Percentiles rank a stretch among this genome's conserved stretches.
These are phyloP conservation scores for Hephaestus fuliginosus DNA, from an alignment of 2,797 vertebrate genomes.

Conservation along the genomic window DNA sequence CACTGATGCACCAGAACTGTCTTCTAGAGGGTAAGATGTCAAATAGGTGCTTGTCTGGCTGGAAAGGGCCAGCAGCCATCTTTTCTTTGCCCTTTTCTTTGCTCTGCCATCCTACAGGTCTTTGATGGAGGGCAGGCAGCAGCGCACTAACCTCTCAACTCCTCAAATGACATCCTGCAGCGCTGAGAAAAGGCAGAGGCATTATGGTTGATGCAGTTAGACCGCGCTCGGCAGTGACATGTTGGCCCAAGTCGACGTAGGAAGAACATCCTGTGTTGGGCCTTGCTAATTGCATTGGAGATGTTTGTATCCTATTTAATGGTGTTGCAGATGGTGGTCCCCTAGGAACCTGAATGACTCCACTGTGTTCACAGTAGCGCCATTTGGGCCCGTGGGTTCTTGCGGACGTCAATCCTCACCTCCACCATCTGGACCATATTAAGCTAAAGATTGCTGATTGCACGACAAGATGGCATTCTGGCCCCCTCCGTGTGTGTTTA, in stretches of 20 bases:
- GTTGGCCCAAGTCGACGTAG: slow-evolving; percentile 46
- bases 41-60: slow-evolving; percentile 59
- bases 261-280: slow-evolving; percentile 72
- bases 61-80: slow-evolving; percentile 49
- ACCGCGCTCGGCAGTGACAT: slow-evolving; percentile 53
- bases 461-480: slow-evolving; percentile 48
- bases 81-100: slow-evolving; percentile 48
- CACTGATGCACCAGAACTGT: slow-evolving; percentile 63
- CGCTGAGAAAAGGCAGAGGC: slow-evolving; percentile 62
- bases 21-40: slow-evolving; percentile 59
- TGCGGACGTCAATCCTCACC: slow-evolving; percentile 71
- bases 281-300: slow-evolving; percentile 75
- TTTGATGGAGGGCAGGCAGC: slow-evolving; percentile 38
- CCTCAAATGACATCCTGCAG: slow-evolving; percentile 49
- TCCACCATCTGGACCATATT: slow-evolving; percentile 76
- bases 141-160: slow-evolving; percentile 39
- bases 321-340: slow-evolving; percentile 73
- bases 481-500: slow-evolving; percentile 29
- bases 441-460: slow-evolving; percentile 64
- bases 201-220: slow-evolving; percentile 59
- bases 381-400: slow-evolving; percentile 66
- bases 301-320: slow-evolving; percentile 76
- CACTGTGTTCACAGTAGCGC: slow-evolving; percentile 60
- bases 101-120: slow-evolving; percentile 41
- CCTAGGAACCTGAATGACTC: slow-evolving; percentile 67